Evolutionary conservation across 2,113 vertebrate genomes (phyloP).

Genomic region (Catharus minimus): DNA sequence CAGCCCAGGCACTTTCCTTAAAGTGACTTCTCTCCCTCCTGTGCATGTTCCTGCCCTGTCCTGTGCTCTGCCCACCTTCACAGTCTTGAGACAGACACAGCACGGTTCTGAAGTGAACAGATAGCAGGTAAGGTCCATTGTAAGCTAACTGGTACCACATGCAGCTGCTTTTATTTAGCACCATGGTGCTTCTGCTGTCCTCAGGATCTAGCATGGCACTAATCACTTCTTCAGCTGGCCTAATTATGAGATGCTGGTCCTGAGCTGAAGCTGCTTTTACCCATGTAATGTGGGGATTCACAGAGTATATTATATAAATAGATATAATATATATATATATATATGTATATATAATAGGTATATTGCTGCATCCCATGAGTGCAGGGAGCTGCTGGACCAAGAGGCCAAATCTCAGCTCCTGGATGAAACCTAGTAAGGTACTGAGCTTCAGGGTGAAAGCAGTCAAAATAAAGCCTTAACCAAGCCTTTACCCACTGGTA

Average conservation of each 20-base stretch:
- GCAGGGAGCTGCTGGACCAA: not conserved
- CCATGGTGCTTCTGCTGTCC: rapidly evolving
- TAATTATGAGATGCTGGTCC: rapidly evolving
- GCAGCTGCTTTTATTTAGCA: not conserved
- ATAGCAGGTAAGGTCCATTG: too few relatives aligned
- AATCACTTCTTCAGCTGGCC: not conserved
- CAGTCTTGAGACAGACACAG: not conserved
- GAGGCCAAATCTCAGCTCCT: not conserved
- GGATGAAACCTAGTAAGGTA: not conserved
- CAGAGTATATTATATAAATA: too few relatives aligned
- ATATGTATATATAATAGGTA: too few relatives aligned
- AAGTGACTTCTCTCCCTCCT: not conserved
- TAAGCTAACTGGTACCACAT: rapidly evolving
- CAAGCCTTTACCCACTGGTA: not conserved
- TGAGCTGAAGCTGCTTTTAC: not conserved
- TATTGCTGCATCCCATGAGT: not conserved
- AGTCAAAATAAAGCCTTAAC: not conserved
- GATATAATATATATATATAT: too few relatives aligned
- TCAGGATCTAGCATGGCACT: not conserved
- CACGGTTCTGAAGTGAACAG: too few relatives aligned
- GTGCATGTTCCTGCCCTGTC: not conserved
- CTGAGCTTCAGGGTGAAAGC: not conserved
- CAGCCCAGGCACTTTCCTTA: not conserved
- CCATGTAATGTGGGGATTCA: not conserved
- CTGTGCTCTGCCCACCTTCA: not conserved